Evolutionary conservation across 1,140 invertebrate species (phyloP).

Genomic region (Cephus cinctus): DNA sequence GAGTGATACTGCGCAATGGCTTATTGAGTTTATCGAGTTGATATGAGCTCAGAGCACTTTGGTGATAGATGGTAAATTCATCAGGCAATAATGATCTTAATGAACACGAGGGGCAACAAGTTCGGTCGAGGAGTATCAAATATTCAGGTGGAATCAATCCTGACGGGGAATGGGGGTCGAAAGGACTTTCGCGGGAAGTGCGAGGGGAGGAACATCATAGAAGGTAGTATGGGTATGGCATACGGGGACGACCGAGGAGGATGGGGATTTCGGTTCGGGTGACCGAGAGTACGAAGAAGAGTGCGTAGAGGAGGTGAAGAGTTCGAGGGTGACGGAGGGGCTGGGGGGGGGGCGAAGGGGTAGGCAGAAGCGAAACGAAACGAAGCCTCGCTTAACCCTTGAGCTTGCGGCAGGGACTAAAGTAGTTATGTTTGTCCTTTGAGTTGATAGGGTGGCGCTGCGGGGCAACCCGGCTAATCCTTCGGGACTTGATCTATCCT

Average conservation of each 20-base stretch:
- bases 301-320: conserved; percentile 15
- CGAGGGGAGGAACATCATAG: conserved; percentile 15
- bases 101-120: conserved; percentile 37
- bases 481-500: conserved; percentile 46
- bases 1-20: conserved; percentile 24
- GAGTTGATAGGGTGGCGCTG: conserved; percentile 41
- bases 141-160: conserved; percentile 56
- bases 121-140: conserved; percentile 44
- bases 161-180: conserved; percentile 15
- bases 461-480: conserved; percentile 46
- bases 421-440: conserved; percentile 58
- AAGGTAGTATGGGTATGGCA: no score
- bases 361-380: conserved; percentile 34
- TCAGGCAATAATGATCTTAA: conserved; percentile 48
- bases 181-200: conserved; percentile 12
- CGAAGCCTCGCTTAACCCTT: conserved; percentile 54
- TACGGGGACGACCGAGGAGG: conserved; percentile 16
- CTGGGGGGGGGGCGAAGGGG: conserved; percentile 29
- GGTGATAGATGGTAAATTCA: conserved; percentile 27
- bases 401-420: conserved; percentile 52
- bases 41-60: no score
- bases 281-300: no score
- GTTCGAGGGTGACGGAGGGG: conserved; percentile 11
- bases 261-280: no score
- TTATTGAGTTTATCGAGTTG: conserved; percentile 30